Base-by-base conservation (phyloP, 2,888 invertebrate species). In the Acleris emargana region DNA sequence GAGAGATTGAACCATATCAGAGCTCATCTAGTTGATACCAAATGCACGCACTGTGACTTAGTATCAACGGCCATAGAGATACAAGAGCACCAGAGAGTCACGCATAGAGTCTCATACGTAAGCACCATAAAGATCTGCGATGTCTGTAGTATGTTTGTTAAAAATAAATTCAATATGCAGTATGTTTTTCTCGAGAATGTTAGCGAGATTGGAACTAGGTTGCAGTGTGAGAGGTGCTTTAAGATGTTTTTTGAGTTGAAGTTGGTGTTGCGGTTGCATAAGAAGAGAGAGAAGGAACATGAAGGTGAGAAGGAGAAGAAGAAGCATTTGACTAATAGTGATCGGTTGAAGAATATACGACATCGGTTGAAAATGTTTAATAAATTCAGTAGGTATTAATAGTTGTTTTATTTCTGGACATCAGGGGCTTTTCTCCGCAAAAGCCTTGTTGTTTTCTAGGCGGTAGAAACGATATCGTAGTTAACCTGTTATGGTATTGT, bases 281-380 rank as follows among this genome's bases (percentile, higher is more conserved):
- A 57, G 17, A 28, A 17, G 22, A 58, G 47, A 5, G 13, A 47
- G 16, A 32, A 0, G 17, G 49, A 38, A 16, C 49, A 20, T 42
- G 7, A 42, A 0, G 59, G 58, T 18, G 69, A 64, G 6, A 43
- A 17, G 2, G 49, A 47, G 11, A 54, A 43, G 18, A 71, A 63
- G 28, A 76, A 68, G 28, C 58, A 57, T 0, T 49, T 72, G 3
- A 68, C 77, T 0, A 84, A 86, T 38, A 68, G 71, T 17, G 76
- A 80, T 0, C 67, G 84, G 0, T 59, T 86, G 54, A 79, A 78
- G 55, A 76, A 72, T 28, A 82, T 86, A 9, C 68, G 72, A 47
- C 69, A 73, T 11, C 68, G 82, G 59, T 72, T 86, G 64, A 86
- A 82, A 71, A 73, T 73, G 70, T 68, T 83, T 67, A 84, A 77